Percentiles rank a stretch among this genome's conserved stretches.
These are phyloP conservation scores for Carcinoscorpius rotundicauda DNA, from an alignment of 1,140 invertebrate species.

Conservation along the genomic window DNA sequence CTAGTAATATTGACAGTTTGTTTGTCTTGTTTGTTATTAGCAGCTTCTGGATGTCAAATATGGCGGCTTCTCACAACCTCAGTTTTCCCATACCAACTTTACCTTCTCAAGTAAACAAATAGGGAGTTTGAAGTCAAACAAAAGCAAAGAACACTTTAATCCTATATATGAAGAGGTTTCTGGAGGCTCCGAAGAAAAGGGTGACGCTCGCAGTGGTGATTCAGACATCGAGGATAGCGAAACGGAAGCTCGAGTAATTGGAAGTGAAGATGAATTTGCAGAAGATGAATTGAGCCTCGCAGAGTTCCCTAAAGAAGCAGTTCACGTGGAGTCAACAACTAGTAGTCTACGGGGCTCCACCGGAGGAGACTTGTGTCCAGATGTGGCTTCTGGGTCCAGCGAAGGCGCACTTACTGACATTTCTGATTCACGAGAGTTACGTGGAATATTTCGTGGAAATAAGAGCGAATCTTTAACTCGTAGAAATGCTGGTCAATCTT, in stretches of 20 bases:
- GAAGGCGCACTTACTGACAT: slow-evolving; percentile 8
- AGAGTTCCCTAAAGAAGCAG: slow-evolving; percentile 17
- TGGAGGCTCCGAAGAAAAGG: slow-evolving; percentile 18
- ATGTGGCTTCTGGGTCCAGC: slow-evolving; percentile 18
- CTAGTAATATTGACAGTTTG: no score
- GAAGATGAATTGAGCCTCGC: slow-evolving; percentile 24
- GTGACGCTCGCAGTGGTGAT: slow-evolving; percentile 12
- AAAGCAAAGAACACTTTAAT: slow-evolving; percentile 21
- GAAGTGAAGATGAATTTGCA: slow-evolving; percentile 24
- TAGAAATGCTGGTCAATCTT: slow-evolving; percentile 14
- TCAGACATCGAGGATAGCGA: slow-evolving; percentile 22
- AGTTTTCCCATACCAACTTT: slow-evolving; percentile 18
- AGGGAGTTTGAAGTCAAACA: background rate
- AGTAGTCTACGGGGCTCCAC: slow-evolving; percentile 21
- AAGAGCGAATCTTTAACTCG: background rate
- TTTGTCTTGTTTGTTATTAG: slow-evolving; percentile 1
- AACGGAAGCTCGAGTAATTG: slow-evolving; percentile 15
- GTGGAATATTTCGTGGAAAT: slow-evolving; percentile 7
- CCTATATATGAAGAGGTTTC: slow-evolving; percentile 25
- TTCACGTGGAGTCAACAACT: slow-evolving; percentile 16
- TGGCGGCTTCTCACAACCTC: slow-evolving; percentile 19
- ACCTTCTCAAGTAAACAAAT: slow-evolving; percentile 7
- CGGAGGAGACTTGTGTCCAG: slow-evolving; percentile 21
- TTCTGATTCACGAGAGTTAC: slow-evolving; percentile 6
- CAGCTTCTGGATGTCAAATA: slow-evolving; percentile 25